Percentiles rank a stretch among this genome's conserved stretches.
Conservation (phyloP, 2,797 vertebrate species). For the Potorous gilbertii region DNA sequence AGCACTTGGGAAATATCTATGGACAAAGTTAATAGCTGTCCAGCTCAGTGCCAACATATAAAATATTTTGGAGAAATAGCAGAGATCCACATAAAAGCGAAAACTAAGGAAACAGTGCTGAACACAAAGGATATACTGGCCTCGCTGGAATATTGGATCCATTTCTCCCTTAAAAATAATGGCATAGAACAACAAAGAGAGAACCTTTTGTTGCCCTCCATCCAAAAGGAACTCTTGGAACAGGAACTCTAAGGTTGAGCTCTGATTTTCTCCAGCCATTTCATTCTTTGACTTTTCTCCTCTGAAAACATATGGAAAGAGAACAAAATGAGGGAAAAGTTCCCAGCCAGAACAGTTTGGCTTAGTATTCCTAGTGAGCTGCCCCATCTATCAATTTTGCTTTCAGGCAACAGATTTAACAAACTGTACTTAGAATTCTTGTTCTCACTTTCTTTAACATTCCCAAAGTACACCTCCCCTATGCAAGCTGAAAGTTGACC, state of each 20-base stretch:
- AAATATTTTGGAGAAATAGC: not conserved
- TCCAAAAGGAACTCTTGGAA: not conserved
- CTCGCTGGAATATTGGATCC: not conserved
- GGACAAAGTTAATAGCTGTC: not conserved
- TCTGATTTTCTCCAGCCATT: conserved; percentile 19
- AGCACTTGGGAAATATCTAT: not conserved
- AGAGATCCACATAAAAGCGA: not conserved
- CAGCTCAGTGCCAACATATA: not conserved
- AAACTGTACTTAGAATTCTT: not conserved
- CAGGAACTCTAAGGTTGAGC: not conserved
- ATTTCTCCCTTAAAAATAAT: not conserved
- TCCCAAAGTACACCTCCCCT: not conserved
- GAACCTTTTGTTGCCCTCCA: not conserved
- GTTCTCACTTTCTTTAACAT: not conserved
- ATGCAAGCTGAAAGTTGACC: not conserved
- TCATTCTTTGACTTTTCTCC: conserved; percentile 9
- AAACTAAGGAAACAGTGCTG: not conserved
- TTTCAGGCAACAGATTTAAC: not conserved
- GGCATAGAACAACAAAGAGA: not conserved
- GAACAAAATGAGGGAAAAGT: not conserved
- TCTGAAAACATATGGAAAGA: conserved; percentile 7
- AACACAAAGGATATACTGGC: not conserved
- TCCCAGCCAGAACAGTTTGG: not conserved
- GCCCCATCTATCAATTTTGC: not conserved
- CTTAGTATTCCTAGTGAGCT: not conserved